A percentile compares a stretch with the other conserved stretches of the same genome.
Evolutionary conservation across 2,113 vertebrate genomes (phyloP).

Genomic region (Hypanus sabinus): DNA sequence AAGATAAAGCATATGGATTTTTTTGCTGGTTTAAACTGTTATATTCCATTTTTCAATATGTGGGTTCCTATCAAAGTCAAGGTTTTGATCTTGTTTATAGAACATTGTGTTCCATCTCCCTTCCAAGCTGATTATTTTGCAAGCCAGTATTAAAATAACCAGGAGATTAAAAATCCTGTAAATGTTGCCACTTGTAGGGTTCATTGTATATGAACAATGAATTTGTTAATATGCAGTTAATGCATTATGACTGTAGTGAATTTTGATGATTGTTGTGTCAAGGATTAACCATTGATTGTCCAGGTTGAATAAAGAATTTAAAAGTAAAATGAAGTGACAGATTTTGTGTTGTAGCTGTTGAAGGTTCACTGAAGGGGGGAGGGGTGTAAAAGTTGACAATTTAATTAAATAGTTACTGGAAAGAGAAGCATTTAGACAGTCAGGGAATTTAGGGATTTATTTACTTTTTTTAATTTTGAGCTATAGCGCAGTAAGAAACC

Average conservation of each 20-base stretch:
- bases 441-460: too few relatives aligned
- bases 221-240: not conserved
- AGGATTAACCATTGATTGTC: not conserved
- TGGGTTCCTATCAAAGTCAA: not conserved
- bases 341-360: not conserved
- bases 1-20: not conserved
- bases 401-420: not conserved
- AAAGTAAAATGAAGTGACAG: not conserved
- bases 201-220: not conserved
- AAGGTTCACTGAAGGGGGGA: not conserved
- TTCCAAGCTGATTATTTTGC: not conserved
- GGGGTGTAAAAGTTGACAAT: too few relatives aligned
- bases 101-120: not conserved
- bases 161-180: not conserved
- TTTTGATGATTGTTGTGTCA: not conserved
- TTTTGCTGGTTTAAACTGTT: not conserved
- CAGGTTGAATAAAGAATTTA: not conserved
- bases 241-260: not conserved
- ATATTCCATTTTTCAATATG: not conserved
- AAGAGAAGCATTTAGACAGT: not conserved
- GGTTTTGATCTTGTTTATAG: not conserved
- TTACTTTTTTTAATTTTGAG: too few relatives aligned
- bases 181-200: not conserved
- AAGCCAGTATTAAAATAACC: not conserved
- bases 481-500: too few relatives aligned